phyloP scores from a whole-genome alignment of 2,113 vertebrate species.

The Gambusia holbrooki region DNA sequence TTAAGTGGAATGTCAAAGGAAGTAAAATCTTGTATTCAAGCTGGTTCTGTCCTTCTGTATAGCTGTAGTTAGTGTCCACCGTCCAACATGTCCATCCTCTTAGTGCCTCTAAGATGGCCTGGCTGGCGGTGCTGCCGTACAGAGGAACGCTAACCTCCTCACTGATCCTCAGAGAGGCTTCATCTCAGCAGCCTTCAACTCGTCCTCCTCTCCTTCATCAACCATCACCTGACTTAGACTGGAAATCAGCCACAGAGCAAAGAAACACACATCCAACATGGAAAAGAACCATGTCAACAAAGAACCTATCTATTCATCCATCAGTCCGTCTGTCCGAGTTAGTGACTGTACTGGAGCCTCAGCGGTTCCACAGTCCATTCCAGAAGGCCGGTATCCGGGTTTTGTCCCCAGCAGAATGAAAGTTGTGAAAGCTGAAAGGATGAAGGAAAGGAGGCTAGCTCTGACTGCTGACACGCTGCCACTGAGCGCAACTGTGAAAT shows the following conservation, averaged over 20 bases:
- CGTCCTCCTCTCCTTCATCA: constrained; percentile 7
- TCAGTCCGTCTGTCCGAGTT: no score
- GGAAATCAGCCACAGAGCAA: not conserved
- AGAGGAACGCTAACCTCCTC: constrained; percentile 59
- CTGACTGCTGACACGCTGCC: constrained; percentile 34
- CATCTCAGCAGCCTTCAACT: constrained; percentile 46
- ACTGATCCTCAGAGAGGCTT: constrained; percentile 39
- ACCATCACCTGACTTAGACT: not conserved
- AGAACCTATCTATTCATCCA: no score
- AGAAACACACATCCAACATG: no score
- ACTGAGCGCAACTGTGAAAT: constrained; percentile 44
- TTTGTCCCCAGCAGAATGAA: not conserved
- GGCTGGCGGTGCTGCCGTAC: constrained; percentile 62
- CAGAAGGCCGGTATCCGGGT: not conserved
- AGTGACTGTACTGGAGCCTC: no score
- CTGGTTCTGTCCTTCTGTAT: constrained; percentile 14
- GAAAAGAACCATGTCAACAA: no score
- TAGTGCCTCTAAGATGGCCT: constrained; percentile 39
- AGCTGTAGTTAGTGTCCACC: constrained; percentile 44
- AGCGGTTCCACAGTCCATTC: not conserved
- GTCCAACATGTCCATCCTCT: constrained; percentile 32
- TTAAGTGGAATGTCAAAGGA: not conserved
- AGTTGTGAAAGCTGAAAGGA: no score
- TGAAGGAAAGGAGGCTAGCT: constrained; percentile 12
- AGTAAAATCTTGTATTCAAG: constrained; percentile 7